These are phyloP conservation scores for Erannis defoliaria DNA, from an alignment of 2,888 invertebrate genomes.

Conservation along the genomic window DNA sequence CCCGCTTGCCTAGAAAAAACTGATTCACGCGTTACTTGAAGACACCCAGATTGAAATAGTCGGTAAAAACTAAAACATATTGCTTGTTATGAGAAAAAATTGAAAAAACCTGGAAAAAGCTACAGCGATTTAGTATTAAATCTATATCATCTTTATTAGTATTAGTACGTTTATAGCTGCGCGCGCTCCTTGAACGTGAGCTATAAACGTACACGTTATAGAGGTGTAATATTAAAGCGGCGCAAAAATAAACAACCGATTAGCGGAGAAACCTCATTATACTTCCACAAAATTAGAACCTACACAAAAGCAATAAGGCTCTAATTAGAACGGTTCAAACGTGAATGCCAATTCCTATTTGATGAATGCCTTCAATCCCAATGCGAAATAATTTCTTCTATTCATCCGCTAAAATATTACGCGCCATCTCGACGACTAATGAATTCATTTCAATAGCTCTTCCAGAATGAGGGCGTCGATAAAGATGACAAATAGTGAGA, in stretches of 20 bases:
- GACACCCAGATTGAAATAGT: too few relatives aligned
- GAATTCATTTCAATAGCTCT: conserved; percentile 72
- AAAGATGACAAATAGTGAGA: conserved; percentile 57
- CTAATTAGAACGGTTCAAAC: conserved; percentile 32
- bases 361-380: conserved; percentile 62
- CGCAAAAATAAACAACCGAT: conserved; percentile 15
- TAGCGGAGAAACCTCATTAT: conserved; percentile 32
- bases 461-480: conserved; percentile 52
- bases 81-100: too few relatives aligned
- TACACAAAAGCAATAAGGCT: conserved; percentile 31
- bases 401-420: conserved; percentile 77
- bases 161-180: too few relatives aligned
- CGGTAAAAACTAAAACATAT: too few relatives aligned
- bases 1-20: too few relatives aligned
- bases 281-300: conserved; percentile 34
- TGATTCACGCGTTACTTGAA: too few relatives aligned
- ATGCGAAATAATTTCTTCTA: conserved; percentile 74
- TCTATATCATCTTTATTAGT: too few relatives aligned
- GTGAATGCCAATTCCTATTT: conserved; percentile 52
- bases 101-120: too few relatives aligned
- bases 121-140: too few relatives aligned
- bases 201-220: too few relatives aligned
- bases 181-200: too few relatives aligned
- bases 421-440: conserved; percentile 67
- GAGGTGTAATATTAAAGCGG: not conserved